Evolutionary conservation across 1,140 invertebrate species (phyloP).

Genomic region (Drosophila funebris): DNA sequence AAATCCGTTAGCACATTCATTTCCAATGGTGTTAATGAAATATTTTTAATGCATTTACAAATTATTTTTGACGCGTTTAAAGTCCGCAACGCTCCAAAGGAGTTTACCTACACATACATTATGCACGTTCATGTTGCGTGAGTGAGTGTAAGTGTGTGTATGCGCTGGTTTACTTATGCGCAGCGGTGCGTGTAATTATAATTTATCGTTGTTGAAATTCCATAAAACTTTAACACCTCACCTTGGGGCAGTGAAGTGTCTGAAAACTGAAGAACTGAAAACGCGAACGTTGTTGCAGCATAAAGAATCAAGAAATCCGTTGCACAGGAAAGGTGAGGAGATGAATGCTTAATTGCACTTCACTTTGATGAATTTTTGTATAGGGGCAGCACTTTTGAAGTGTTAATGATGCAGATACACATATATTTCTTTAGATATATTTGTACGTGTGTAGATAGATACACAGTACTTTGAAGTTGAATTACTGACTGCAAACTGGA

Average conservation of each 20-base stretch:
- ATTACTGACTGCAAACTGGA: constrained; percentile 3
- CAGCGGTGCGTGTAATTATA: constrained; percentile 65
- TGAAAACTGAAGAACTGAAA: constrained; percentile 6
- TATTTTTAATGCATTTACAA: constrained; percentile 61
- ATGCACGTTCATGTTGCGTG: constrained; percentile 8
- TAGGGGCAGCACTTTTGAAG: constrained; percentile 18
- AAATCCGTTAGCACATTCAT: neutral
- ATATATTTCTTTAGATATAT: constrained; percentile 29
- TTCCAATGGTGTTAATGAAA: constrained; percentile 59
- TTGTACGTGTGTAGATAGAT: neutral
- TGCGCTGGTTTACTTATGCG: constrained; percentile 48
- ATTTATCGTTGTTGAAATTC: constrained; percentile 72
- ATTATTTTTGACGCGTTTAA: constrained; percentile 58
- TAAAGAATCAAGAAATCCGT: constrained; percentile 31
- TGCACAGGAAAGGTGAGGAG: constrained; percentile 10
- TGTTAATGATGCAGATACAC: constrained; percentile 48
- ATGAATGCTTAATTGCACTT: constrained; percentile 60
- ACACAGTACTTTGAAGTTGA: constrained; percentile 16
- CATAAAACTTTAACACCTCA: constrained; percentile 70
- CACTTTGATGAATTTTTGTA: constrained; percentile 48
- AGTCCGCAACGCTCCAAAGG: constrained; percentile 31
- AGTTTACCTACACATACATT: constrained; percentile 9
- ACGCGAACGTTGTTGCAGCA: constrained; percentile 1
- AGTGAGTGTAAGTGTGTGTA: constrained; percentile 7
- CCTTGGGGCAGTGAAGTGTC: constrained; percentile 45